Base-by-base conservation (phyloP, 2,113 vertebrate species). In the Lucifuga dentata region DNA sequence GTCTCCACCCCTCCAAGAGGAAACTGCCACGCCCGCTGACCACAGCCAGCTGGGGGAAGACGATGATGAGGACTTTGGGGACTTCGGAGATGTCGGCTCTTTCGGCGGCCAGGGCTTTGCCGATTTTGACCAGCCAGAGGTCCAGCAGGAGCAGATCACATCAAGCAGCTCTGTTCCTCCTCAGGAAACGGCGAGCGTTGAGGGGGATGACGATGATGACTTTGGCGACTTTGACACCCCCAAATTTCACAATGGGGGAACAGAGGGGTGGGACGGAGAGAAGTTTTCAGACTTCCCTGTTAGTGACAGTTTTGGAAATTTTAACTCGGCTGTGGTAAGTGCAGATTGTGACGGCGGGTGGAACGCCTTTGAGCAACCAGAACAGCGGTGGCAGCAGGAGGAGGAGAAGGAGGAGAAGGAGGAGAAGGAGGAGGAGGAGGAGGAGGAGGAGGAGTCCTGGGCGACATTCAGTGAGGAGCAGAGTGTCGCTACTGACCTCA, bases 221-320 rank as follows among this genome's bases (percentile, higher is more conserved):
- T 96, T 97, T 81, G 95, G 94, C 12, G 93, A 96, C 83, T 97
- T 96, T 50, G 93, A 91, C 68, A 36, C 67, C 5, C 88, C 88
- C 13, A 90, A 91, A 83, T 91, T 91, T 45, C 53, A 81, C 8
- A 21, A 8, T 0, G 7, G 23, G 0, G 48, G 7, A 6, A 7
- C 11, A 0, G 61, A 68, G 11, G 65, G 11, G 2, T 60, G 55
- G 21, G 90, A 90, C 0, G 68, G 39, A 9, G 67, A 13, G 0
- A 8, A 10, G 12, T 86, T 84, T 9, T 69, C 74, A 11, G 80
- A 85, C 63, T 94, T 95, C 78, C 94, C 94, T 12, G 92, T 88
- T 78, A 93, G 93, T 0, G 94, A 97, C 11, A 96, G 97, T 73
- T 99, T 98, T 73, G 95, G 96, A 0, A 96, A 97, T 80, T 99